Conservation (phyloP, 2,888 invertebrate genomes). For the Pteria penguin region DNA sequence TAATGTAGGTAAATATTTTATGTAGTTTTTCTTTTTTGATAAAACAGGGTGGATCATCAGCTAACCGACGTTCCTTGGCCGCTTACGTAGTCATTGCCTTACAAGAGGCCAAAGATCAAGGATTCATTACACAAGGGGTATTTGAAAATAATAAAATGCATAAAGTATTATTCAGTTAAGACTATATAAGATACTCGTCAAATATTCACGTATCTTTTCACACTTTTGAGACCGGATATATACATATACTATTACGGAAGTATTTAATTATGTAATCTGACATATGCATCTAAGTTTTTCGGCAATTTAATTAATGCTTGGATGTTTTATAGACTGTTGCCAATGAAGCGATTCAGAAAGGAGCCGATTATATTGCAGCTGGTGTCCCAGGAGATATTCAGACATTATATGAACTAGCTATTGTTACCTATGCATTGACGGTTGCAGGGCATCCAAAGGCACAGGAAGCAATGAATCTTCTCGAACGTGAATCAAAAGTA, state of each 20-base stretch:
- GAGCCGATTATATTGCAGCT: slow-evolving; percentile 8
- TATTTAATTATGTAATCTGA: too few species aligned
- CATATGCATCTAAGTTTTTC: too few species aligned
- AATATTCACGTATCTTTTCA: too few species aligned
- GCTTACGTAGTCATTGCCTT: slow-evolving; percentile 90
- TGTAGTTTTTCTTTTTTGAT: too few species aligned
- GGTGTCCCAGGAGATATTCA: slow-evolving; percentile 6
- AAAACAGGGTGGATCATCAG: slow-evolving; percentile 85
- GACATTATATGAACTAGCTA: slow-evolving; percentile 29
- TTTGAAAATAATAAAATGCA: too few species aligned
- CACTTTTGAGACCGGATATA: too few species aligned
- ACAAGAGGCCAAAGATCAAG: slow-evolving; percentile 82
- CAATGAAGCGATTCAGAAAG: background rate
- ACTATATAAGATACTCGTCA: too few species aligned
- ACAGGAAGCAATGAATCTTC: background rate
- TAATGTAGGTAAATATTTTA: too few species aligned
- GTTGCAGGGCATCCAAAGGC: background rate
- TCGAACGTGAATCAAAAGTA: slow-evolving; percentile 6
- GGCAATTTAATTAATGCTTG: too few species aligned
- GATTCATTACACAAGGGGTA: background rate
- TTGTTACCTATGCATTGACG: slow-evolving; percentile 15
- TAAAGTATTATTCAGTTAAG: too few species aligned
- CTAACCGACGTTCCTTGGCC: slow-evolving; percentile 88
- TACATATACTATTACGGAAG: too few species aligned
- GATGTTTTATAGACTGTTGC: too few species aligned